Evolutionary conservation across 2,888 invertebrate genomes (phyloP).

Genomic region (Apoderus coryli): DNA sequence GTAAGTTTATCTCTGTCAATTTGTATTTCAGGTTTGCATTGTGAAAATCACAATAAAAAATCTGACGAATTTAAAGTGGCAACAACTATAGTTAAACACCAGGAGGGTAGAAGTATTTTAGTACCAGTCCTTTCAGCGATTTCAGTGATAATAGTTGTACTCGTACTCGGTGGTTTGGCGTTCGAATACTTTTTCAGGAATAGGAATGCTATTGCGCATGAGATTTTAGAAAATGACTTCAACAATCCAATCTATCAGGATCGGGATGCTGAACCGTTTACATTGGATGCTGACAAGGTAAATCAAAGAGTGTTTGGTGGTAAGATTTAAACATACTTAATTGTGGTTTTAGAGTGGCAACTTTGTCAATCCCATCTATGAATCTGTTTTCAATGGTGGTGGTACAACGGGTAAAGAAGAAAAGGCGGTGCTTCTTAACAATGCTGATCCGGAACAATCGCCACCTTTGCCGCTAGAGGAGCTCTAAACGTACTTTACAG

Average conservation of each 20-base stretch:
- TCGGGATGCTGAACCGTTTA: conserved; percentile 44
- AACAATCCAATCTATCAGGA: conserved; percentile 84
- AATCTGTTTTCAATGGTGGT: conserved; percentile 52
- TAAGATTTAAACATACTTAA: no score
- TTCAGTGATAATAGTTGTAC: conserved; percentile 21
- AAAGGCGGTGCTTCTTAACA: conserved; percentile 39
- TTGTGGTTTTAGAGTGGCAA: conserved; percentile 41
- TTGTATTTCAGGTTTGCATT: conserved; percentile 8
- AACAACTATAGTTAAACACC: conserved; percentile 9
- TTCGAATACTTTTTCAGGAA: conserved; percentile 25
- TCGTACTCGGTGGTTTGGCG: conserved; percentile 22
- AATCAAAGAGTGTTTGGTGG: no score
- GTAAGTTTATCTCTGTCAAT: no score
- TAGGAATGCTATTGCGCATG: conserved; percentile 52
- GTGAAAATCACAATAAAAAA: no score
- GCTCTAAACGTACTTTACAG: no score
- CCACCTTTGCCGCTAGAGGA: conserved; percentile 27
- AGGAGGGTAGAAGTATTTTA: conserved; percentile 17
- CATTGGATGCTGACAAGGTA: conserved; percentile 47
- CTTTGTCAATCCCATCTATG: conserved; percentile 79
- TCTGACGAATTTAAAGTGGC: no score
- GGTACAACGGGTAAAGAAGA: conserved; percentile 36
- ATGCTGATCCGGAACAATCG: conserved; percentile 35
- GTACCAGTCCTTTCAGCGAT: conserved; percentile 21
- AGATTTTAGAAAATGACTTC: conserved; percentile 64